These are phyloP conservation scores for Leiothrix lutea DNA, from an alignment of 2,113 vertebrate genomes.

Conservation along the genomic window DNA sequence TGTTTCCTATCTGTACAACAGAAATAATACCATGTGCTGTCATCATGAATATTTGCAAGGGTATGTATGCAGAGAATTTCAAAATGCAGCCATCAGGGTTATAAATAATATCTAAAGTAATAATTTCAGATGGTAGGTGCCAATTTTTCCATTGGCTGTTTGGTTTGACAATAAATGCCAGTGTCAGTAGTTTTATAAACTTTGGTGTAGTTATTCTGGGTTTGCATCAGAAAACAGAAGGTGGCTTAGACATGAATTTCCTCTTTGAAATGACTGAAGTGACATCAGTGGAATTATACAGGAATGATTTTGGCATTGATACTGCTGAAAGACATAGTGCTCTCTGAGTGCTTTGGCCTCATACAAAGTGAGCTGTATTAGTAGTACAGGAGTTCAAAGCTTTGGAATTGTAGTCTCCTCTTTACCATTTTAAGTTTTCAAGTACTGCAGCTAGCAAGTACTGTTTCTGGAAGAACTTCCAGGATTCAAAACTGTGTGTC, in stretches of 20 bases:
- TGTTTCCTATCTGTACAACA: not conserved
- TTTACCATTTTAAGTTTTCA: conserved; percentile 47
- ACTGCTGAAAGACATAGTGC: conserved; percentile 63
- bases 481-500: conserved; percentile 20
- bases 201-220: conserved; percentile 25
- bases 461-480: conserved; percentile 42
- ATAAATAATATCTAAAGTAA: not conserved
- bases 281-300: conserved; percentile 69
- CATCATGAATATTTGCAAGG: not conserved
- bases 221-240: conserved; percentile 54
- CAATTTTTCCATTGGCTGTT: conserved; percentile 1
- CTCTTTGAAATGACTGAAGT: conserved; percentile 57
- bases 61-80: not conserved
- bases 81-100: not conserved
- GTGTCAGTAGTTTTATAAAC: conserved; percentile 1
- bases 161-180: conserved; percentile 6
- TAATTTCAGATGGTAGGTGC: not conserved
- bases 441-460: conserved; percentile 13
- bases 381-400: conserved; percentile 52
- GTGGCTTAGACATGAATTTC: conserved; percentile 58
- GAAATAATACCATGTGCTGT: not conserved
- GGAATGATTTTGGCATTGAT: conserved; percentile 59
- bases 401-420: conserved; percentile 49
- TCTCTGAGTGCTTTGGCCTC: conserved; percentile 67
- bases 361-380: conserved; percentile 62